Base-by-base conservation (phyloP, 2,888 invertebrate species). In the Drosophila neutralis region DNA sequence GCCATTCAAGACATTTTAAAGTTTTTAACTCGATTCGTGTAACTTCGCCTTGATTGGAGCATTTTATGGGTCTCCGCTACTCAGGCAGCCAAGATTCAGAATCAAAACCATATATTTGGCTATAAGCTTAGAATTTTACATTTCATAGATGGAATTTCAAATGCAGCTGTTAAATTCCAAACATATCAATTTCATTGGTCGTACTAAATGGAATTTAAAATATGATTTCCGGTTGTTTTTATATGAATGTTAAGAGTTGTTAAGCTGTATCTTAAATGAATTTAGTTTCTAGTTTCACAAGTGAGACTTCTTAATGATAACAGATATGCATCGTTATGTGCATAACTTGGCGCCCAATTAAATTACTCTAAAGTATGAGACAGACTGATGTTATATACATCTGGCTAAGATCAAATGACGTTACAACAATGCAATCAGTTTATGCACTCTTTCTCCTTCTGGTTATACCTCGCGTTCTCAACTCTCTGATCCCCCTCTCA, bases 1-100 rank as follows among this genome's bases (percentile, higher is more conserved):
- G 27, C 24, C 57, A 33, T 33, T 33, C 71, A 66, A 66, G 48
- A 64, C 54, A 63, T 76, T 71, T 76, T 76, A 56, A 58, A 65
- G 54, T 48, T 61, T 77, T 64, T 56, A 21, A 59, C 59, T 36
- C 58, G 51, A 61, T 52, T 71, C 71, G 64, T 61, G 64, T 72
- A 81, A 62, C 61, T 76, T 77, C 42, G 63, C 57, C 63, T 76
- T 76, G 81, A 80, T 80, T 78, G 72, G 51, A 70, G 66, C 76
- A 77, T 75, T 79, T 75, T 69, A 65, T 54, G 58, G 54, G 45
- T 40, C 35, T 29, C 15, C 42, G 80, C 81, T 77, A 65, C 64
- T 67, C 60, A 35, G 57, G 63, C 72, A 77, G 66, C 52, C 66
- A 48, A 61, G 57, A 56, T 60, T 38, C 76, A 27, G 42, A 65